Percentiles rank a stretch among this genome's conserved stretches.
These are phyloP conservation scores for Perognathus longimembris DNA, from an alignment of 2,113 vertebrate species.

Conservation along the genomic window DNA sequence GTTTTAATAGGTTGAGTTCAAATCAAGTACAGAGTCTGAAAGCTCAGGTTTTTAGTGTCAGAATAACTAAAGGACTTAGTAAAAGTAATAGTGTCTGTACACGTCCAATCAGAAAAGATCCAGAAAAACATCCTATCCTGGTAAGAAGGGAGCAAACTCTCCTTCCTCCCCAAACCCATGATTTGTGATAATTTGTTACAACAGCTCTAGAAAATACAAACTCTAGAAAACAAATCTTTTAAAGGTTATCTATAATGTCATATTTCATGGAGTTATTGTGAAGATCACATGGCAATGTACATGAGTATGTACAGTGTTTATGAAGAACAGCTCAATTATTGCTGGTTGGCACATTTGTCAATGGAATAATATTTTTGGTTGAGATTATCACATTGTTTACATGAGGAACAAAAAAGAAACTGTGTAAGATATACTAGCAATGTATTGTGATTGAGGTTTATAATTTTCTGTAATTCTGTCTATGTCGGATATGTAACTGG, in stretches of 20 bases:
- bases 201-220: neutral
- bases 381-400: neutral
- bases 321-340: neutral
- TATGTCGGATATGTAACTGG: neutral
- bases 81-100: too few species aligned
- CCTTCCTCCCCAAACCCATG: too few species aligned
- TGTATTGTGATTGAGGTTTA: neutral
- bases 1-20: neutral
- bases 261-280: neutral
- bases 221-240: neutral
- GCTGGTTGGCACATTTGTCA: neutral
- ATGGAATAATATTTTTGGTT: neutral
- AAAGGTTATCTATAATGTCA: neutral
- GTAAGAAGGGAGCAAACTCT: neutral
- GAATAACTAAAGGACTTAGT: too few species aligned
- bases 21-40: neutral
- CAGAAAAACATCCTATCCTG: too few species aligned
- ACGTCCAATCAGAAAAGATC: too few species aligned
- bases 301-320: neutral
- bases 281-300: neutral
- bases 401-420: neutral
- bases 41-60: neutral
- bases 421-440: neutral
- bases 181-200: neutral
- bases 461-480: neutral